Evolutionary conservation across 1,140 invertebrate species (phyloP).

Genomic region (Eufriesea mexicana): DNA sequence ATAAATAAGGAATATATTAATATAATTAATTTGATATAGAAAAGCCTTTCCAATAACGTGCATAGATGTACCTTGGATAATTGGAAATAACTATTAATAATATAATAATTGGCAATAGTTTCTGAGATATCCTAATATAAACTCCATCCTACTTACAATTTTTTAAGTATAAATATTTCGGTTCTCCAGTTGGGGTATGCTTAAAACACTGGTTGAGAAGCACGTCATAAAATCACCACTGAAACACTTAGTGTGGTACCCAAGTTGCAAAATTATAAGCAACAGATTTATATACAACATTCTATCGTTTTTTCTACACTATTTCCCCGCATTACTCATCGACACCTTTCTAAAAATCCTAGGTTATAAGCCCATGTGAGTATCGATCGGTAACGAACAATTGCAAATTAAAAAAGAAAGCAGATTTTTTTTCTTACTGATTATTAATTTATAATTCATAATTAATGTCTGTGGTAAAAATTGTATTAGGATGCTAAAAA

Average conservation of each 20-base stretch:
- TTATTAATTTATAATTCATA: no score
- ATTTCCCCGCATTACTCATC: constrained; percentile 90
- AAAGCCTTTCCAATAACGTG: no score
- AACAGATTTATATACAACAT: constrained; percentile 88
- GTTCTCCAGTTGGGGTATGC: constrained; percentile 88
- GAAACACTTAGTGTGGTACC: constrained; percentile 94
- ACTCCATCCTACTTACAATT: neutral
- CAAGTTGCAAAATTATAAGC: constrained; percentile 90
- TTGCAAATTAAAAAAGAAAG: no score
- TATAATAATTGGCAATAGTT: neutral
- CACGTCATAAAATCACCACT: constrained; percentile 89
- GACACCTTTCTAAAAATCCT: constrained; percentile 88
- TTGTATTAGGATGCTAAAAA: constrained; percentile 89
- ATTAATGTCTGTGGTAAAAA: neutral
- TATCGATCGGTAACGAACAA: constrained; percentile 45
- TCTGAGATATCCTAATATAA: neutral
- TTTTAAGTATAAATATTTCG: neutral
- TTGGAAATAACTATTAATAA: neutral
- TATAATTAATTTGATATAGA: no score
- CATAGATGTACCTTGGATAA: neutral
- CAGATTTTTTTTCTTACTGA: no score
- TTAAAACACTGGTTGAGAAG: constrained; percentile 86
- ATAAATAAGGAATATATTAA: no score
- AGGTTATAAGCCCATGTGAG: constrained; percentile 91
- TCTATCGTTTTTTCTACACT: constrained; percentile 88